Evolutionary conservation across 2,888 invertebrate species (phyloP), one percentile per base, ranked within the genome.

Genomic region (Siphlonurus alternatus): DNA sequence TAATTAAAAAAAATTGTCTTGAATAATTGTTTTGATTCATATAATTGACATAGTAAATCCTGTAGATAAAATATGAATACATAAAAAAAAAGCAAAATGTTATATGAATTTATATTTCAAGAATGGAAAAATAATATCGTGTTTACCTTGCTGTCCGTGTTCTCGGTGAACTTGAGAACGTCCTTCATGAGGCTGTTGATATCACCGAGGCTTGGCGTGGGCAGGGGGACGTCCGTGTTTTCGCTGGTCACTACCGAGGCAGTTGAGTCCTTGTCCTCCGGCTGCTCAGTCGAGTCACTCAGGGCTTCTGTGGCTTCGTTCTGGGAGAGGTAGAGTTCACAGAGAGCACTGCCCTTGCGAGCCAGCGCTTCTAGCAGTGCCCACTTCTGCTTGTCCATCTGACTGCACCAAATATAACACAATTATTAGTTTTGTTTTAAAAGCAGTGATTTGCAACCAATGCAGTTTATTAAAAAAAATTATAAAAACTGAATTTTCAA

Each of bases 371-470:
- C 95, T 59, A 95, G 76, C 62, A 93, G 78, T 66, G 84, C 84
- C 61, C 78, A 82, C 72, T 88, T 92, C 73, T 89, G 88, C 72
- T 89, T 89, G 68, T 96, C 95, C 83, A 93, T 91, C 68, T 84
- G 83, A 66, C 89, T 88, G 74, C 0, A 70, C 71, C 64, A 53
- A 24, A 56, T 60, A 59, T 67, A 67, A 63, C 59, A 64, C 19
- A 25, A 59, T 25, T 63, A 51, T 3, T n/a, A 62, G 0, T 62
- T 62, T 19, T 19, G 20, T 2, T 1, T 23, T 63, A 20, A 62
- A 62, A 62, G 25, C 53, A 59, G 24, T 53, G 54, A 20, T 25
- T 19, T 25, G 19, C 61, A 22, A 65, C 19, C 54, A 64, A 22
- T 61, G 20, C 19, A 62, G 23, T 56, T 22, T 53, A 59, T 25